phyloP scores from a whole-genome alignment of 2,797 vertebrate genomes.

The Gymnoscopelus microlampas region DNA sequence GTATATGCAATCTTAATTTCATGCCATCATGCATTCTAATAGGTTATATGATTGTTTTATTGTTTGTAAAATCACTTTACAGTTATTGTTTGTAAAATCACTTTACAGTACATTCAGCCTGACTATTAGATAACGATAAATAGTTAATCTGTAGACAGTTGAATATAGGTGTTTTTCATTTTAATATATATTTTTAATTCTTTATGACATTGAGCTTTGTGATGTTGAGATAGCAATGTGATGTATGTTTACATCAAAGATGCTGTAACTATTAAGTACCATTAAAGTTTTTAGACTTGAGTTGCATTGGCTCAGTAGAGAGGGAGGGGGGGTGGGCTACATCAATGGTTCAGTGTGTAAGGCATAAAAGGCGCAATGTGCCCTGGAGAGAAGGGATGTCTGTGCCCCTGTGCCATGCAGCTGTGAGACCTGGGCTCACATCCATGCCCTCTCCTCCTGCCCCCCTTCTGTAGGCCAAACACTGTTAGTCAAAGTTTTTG shows the following conservation, averaged over 20 bases:
- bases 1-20: no score
- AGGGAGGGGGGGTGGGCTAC: conserved; percentile 35
- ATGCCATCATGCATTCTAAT: no score
- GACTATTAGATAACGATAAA: no score
- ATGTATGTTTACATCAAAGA: conserved; percentile 41
- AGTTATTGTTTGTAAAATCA: no score
- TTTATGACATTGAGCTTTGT: no score
- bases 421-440: conserved; percentile 69
- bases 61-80: no score
- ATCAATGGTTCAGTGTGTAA: conserved; percentile 80
- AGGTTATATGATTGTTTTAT: no score
- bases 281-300: conserved; percentile 46
- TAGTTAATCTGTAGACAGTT: no score
- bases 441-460: conserved; percentile 65
- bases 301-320: conserved; percentile 46
- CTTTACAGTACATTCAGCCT: no score
- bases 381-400: conserved; percentile 74
- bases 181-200: neutral
- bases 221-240: conserved; percentile 6
- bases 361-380: conserved; percentile 80
- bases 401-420: conserved; percentile 71
- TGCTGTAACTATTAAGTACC: conserved; percentile 28
- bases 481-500: conserved; percentile 15
- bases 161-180: no score
- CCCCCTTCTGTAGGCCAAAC: conserved; percentile 43